phyloP scores from a whole-genome alignment of 2,797 vertebrate species.

The Myotis vivesi region DNA sequence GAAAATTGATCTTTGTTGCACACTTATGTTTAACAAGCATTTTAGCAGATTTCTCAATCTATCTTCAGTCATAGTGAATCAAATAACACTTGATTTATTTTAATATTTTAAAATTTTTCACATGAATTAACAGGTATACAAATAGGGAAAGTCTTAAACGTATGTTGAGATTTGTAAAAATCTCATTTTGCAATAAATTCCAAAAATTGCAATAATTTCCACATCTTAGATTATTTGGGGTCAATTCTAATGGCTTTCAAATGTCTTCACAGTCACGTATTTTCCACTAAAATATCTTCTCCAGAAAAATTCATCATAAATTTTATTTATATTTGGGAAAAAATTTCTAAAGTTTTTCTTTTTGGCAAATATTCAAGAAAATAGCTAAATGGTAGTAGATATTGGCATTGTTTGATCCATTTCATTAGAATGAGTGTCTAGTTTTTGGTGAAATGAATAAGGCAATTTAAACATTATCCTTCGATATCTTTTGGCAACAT shows the following conservation, averaged over 20 bases:
- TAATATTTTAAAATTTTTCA: neutral
- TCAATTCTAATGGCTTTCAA: neutral
- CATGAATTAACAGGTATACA: neutral
- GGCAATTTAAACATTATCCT: neutral
- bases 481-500: neutral
- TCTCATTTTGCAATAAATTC: conserved; percentile 34
- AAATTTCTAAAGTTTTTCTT: conserved; percentile 8
- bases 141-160: conserved; percentile 23
- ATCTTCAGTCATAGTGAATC: neutral
- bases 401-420: neutral
- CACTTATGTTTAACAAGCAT: neutral
- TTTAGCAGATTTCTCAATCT: conserved; percentile 40
- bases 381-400: neutral
- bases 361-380: conserved; percentile 12
- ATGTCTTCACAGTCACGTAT: neutral
- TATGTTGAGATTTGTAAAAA: neutral
- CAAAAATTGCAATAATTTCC: conserved; percentile 15
- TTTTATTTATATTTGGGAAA: neutral
- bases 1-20: neutral
- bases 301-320: neutral
- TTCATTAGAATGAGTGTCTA: neutral
- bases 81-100: conserved; percentile 37
- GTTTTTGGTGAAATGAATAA: neutral
- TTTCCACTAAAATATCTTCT: neutral
- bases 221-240: neutral